Base-by-base conservation (phyloP, 53 echinoderm and acorn worm species). In the Zoroaster sp. region DNA sequence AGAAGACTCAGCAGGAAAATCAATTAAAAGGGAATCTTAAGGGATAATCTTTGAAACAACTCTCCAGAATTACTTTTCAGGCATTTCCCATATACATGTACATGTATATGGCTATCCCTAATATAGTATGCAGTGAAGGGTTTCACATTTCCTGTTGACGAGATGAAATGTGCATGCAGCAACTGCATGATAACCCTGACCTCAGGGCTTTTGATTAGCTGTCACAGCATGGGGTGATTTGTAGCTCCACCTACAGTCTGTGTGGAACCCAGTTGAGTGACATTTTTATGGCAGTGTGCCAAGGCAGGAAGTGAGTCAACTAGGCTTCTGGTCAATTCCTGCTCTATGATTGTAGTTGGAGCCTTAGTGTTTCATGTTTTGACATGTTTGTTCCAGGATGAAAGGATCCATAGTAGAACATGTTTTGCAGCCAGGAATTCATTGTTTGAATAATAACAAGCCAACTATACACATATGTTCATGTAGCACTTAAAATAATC, bases 101-200 rank as follows among this genome's bases (percentile, higher is more conserved):
- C 63, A 63, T 15, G 66, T 9, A 23, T 23, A 31, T 31, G 41
- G 21, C 42, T 21, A 23, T 10, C 74, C 25, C 74, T 25, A 42
- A 30, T 40, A 28, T 8, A 14, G 2, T 28, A 4, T 40, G 42
- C 74, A 40, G 39, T 14, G 28, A 21, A 41, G 11, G 53, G 47
- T 15, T 45, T 33, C n/a, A 17, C 17, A 77, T 77, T 77, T 77
- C 77, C 77, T 77, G 77, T 51, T 46, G 77, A 47, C 21, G 28
- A 46, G 37, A 78, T 7, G 46, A 76, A 47, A 45, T 81, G 81
- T 41, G 66, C 81, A 81, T 81, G 81, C 66, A 54, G 81, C 40
- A 2, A 43, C 40, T 67, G 66, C 81, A 67, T 81, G 81, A 67
- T 36, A 63, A 66, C 12, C 17, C 14, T 32, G 37, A 40, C 66